Percentiles rank a stretch among this genome's conserved stretches.
Evolutionary conservation across 1,140 invertebrate species (phyloP).

Genomic region (Diuraphis noxia): DNA sequence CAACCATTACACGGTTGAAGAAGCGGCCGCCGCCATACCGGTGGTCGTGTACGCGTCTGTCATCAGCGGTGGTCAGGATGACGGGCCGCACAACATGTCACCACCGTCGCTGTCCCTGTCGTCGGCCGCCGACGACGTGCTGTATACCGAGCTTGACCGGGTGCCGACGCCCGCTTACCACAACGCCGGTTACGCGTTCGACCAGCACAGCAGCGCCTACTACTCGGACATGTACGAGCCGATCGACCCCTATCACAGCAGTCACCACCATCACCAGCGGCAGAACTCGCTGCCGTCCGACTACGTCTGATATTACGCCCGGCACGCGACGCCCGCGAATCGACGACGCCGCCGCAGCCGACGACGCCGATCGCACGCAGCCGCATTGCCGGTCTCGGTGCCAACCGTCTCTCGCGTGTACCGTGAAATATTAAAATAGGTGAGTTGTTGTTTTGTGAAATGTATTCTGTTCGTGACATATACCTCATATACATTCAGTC

Average conservation of each 20-base stretch:
- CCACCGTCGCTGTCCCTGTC: neutral
- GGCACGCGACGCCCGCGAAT: neutral
- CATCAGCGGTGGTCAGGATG: slow-evolving; percentile 17
- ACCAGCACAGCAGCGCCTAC: slow-evolving; percentile 50
- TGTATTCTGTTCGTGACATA: no score
- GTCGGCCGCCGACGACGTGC: slow-evolving; percentile 34
- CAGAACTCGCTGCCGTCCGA: slow-evolving; percentile 49
- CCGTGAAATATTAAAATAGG: neutral
- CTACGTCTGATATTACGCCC: slow-evolving; percentile 31
- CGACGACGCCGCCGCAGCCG: neutral
- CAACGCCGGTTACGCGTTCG: slow-evolving; percentile 49
- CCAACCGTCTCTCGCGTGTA: neutral
- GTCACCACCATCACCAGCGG: slow-evolving; percentile 19
- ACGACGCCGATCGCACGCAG: neutral
- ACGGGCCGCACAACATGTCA: neutral
- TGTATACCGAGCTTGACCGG: slow-evolving; percentile 48
- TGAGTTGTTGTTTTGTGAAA: neutral
- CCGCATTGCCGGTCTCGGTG: no score
- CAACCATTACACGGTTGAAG: slow-evolving; percentile 49
- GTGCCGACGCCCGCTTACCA: slow-evolving; percentile 48
- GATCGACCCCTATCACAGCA: slow-evolving; percentile 32
- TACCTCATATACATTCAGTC: no score
- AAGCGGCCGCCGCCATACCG: slow-evolving; percentile 48
- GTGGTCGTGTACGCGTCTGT: slow-evolving; percentile 49
- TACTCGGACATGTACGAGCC: slow-evolving; percentile 52